These are phyloP conservation scores for Myiothlypis chrysogaster DNA, from an alignment of 2,797 vertebrate genomes.

Conservation along the genomic window DNA sequence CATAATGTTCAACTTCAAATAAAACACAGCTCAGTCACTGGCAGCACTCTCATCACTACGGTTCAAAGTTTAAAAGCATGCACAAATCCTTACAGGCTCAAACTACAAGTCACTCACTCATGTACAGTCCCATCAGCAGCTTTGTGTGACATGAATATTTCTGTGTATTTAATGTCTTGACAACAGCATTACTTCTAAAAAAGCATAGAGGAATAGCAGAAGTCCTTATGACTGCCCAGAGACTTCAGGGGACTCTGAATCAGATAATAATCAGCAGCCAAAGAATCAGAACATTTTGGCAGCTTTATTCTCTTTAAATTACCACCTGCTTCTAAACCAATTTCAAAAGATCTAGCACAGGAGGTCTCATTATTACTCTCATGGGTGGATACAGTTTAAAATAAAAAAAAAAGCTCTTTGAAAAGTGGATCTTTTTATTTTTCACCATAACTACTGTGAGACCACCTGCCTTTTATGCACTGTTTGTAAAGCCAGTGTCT, in stretches of 20 bases:
- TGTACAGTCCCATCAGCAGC: background rate
- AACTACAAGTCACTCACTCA: background rate
- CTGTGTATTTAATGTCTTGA: background rate
- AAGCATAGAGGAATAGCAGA: background rate
- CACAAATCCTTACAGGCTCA: background rate
- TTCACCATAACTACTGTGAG: background rate
- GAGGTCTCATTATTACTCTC: background rate
- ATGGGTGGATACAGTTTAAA: background rate
- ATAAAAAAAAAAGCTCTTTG: background rate
- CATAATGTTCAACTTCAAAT: background rate
- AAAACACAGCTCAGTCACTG: background rate
- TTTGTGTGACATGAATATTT: background rate
- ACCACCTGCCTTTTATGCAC: background rate
- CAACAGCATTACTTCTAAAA: background rate
- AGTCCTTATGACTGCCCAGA: background rate
- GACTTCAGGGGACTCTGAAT: background rate
- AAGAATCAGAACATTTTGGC: background rate
- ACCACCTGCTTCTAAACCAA: background rate
- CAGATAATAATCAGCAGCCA: background rate
- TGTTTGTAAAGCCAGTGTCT: background rate
- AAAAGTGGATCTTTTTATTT: background rate
- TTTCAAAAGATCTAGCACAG: conserved; percentile 3
- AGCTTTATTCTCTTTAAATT: conserved; percentile 32
- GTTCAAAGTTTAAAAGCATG: background rate
- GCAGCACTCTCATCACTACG: background rate